Conservation (phyloP, 2,888 invertebrate genomes). For the Serrognathus titanus region DNA sequence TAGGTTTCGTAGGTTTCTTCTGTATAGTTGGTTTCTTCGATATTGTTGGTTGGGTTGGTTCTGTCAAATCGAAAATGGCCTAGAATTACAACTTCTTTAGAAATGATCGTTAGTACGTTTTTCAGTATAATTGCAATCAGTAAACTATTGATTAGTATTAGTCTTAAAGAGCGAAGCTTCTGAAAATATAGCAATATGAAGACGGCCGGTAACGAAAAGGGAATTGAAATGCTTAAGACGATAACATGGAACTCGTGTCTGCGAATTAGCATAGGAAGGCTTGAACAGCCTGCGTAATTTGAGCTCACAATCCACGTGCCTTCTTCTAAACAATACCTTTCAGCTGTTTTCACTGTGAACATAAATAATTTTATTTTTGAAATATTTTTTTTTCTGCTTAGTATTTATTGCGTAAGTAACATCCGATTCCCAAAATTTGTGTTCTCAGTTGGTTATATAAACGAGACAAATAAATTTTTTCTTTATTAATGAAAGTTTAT, state of each 20-base stretch:
- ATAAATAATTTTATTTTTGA: no score
- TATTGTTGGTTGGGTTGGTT: conserved; percentile 34
- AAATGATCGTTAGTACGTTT: conserved; percentile 58
- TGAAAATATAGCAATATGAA: conserved; percentile 56
- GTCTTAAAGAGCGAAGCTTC: conserved; percentile 50
- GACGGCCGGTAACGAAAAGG: conserved; percentile 56
- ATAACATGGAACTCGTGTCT: conserved; percentile 57
- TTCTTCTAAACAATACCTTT: conserved; percentile 54
- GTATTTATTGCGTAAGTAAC: no score
- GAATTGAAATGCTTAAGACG: conserved; percentile 53
- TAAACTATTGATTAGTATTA: conserved; percentile 59
- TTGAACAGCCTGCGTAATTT: conserved; percentile 57
- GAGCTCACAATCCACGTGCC: conserved; percentile 59
- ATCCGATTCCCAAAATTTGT: no score
- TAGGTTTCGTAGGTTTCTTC: no score
- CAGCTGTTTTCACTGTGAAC: conserved; percentile 16
- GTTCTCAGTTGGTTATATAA: no score
- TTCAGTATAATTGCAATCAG: conserved; percentile 57
- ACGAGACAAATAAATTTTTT: no score
- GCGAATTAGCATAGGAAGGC: conserved; percentile 52
- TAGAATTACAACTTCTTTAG: conserved; percentile 57
- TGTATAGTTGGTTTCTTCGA: no score
- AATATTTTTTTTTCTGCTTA: no score
- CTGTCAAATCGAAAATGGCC: conserved; percentile 53
- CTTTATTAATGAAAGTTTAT: no score